Percentiles rank a stretch among this genome's conserved stretches.
phyloP scores from a whole-genome alignment of 2,888 invertebrate species.

The Dryocosmus kuriphilus region DNA sequence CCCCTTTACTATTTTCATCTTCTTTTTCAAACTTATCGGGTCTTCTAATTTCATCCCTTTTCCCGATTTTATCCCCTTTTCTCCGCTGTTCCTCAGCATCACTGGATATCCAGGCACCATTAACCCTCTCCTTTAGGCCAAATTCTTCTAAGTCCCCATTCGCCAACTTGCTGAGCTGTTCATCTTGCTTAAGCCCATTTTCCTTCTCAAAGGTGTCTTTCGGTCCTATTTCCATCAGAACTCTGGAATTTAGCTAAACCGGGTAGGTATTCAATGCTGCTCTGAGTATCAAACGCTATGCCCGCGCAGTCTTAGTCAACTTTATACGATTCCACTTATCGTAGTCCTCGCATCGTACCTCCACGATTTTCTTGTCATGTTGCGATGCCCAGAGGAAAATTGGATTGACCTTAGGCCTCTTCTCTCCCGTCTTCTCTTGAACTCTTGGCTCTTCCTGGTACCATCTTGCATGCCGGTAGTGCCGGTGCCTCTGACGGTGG shows the following conservation, averaged over 20 bases:
- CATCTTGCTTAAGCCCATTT: conserved; percentile 49
- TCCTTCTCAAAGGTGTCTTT: conserved; percentile 58
- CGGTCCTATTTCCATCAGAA: conserved; percentile 29
- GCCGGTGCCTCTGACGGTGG: conserved; percentile 73
- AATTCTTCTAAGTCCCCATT: conserved; percentile 47
- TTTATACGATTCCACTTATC: conserved; percentile 91
- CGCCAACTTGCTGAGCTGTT: conserved; percentile 56
- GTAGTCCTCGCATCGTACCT: conserved; percentile 92
- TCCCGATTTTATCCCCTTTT: conserved; percentile 42
- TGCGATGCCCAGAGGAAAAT: conserved; percentile 92
- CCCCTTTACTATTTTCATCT: not conserved
- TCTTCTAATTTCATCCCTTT: not conserved
- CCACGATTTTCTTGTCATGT: conserved; percentile 88
- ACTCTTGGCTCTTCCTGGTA: conserved; percentile 56
- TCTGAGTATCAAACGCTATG: conserved; percentile 90
- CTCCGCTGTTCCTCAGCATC: not conserved
- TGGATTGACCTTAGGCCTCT: conserved; percentile 85
- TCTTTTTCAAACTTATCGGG: conserved; percentile 44
- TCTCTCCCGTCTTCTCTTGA: conserved; percentile 73
- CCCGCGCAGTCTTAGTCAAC: conserved; percentile 88
- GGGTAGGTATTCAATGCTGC: conserved; percentile 80
- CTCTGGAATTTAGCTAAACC: not conserved
- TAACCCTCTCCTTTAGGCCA: conserved; percentile 54
- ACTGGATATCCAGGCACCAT: conserved; percentile 50
- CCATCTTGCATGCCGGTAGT: conserved; percentile 63